Evolutionary conservation across 2,113 vertebrate species (phyloP).

Genomic region (Prinia subflava): DNA sequence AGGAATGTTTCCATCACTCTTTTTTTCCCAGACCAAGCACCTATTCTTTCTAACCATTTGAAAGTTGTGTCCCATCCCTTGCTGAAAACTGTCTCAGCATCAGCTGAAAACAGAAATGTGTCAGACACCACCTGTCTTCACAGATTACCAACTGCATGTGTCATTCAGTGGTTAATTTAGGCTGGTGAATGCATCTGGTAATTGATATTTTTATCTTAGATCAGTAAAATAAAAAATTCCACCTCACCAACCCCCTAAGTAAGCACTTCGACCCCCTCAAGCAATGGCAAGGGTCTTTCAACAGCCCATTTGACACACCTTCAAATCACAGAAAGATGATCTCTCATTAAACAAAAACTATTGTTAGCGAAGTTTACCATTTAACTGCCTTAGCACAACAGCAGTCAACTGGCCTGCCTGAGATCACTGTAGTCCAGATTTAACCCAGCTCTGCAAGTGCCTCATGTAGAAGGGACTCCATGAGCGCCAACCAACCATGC

Average conservation of each 20-base stretch:
- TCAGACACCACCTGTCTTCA: not conserved
- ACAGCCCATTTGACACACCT: not conserved
- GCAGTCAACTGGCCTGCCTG: not conserved
- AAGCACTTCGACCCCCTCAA: not conserved
- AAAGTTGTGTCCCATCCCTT: not conserved
- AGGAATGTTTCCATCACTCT: not conserved
- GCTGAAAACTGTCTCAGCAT: not conserved
- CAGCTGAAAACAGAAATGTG: not conserved
- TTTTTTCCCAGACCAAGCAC: not conserved
- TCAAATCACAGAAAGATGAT: not conserved
- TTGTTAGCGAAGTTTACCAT: not conserved
- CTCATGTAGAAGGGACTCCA: not conserved
- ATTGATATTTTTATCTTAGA: not conserved
- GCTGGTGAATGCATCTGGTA: not conserved
- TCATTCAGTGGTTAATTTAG: not conserved
- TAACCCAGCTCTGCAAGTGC: not conserved
- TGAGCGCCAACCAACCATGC: rapidly evolving
- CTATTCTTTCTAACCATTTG: not conserved
- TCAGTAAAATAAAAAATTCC: not conserved
- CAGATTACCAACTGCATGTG: not conserved
- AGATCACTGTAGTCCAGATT: not conserved
- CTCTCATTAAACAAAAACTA: not conserved
- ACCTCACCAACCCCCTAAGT: not conserved
- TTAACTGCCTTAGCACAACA: not conserved
- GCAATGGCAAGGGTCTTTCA: not conserved